Evolutionary conservation across 2,888 invertebrate genomes (phyloP).

Genomic region (Helleia helle): DNA sequence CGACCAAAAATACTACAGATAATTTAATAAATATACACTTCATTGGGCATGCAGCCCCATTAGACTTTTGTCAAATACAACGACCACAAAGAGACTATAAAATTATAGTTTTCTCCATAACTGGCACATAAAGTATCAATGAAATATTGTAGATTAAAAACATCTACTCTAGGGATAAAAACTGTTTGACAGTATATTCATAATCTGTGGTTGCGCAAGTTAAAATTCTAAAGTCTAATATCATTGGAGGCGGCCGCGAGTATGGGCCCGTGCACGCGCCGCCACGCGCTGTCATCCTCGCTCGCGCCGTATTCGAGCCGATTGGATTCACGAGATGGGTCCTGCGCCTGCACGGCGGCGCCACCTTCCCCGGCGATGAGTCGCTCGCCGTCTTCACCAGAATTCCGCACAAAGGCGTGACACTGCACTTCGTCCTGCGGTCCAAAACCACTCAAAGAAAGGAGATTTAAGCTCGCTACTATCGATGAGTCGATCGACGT

Average conservation of each 20-base stretch:
- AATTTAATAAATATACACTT: not conserved
- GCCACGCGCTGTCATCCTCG: conserved; percentile 24
- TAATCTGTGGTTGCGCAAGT: not conserved
- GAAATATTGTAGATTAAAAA: not conserved
- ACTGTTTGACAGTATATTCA: not conserved
- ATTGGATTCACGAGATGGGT: not conserved
- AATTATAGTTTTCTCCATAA: conserved; percentile 3
- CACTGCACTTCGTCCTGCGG: conserved; percentile 41
- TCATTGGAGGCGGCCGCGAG: conserved; percentile 46
- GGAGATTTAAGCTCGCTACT: conserved; percentile 54
- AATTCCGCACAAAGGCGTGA: conserved; percentile 31
- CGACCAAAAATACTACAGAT: not conserved
- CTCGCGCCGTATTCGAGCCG: conserved; percentile 7
- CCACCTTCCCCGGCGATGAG: conserved; percentile 15
- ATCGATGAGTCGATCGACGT: conserved; percentile 54
- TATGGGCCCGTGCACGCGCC: conserved; percentile 28
- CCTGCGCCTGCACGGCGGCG: conserved; percentile 14
- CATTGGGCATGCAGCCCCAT: not conserved
- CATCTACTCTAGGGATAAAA: conserved; percentile 8
- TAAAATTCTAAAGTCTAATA: conserved; percentile 41
- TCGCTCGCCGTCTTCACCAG: conserved; percentile 22
- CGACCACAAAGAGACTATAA: not conserved
- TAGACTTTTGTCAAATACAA: conserved; percentile 8
- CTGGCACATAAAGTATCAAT: not conserved
- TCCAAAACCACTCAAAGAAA: conserved; percentile 62